Evolutionary conservation across 2,888 invertebrate species (phyloP).

Genomic region (Melanostoma mellinum): DNA sequence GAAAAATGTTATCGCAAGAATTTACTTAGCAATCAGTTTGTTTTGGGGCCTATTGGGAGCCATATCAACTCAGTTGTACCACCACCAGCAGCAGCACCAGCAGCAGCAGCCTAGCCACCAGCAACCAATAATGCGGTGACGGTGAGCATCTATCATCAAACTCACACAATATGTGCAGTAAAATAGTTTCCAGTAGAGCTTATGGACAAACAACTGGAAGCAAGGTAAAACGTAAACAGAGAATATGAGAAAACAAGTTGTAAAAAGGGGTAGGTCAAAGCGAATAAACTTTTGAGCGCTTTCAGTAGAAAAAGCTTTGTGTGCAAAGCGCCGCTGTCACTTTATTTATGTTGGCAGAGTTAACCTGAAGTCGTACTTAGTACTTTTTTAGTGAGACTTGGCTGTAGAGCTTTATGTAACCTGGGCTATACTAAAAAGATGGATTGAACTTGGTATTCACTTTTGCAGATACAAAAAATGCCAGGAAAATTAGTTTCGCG

Average conservation of each 20-base stretch:
- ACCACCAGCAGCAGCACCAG: conserved; percentile 14
- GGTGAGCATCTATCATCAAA: conserved; percentile 22
- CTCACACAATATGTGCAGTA: not conserved
- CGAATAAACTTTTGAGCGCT: conserved; percentile 22
- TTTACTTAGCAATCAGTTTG: conserved; percentile 56
- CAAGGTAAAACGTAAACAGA: conserved; percentile 66
- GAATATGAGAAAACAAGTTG: conserved; percentile 22
- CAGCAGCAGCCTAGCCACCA: conserved; percentile 10
- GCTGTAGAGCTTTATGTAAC: not conserved
- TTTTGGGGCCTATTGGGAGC: conserved; percentile 35
- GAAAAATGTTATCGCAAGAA: conserved; percentile 42
- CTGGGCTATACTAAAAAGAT: too few species aligned
- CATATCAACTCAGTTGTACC: conserved; percentile 19
- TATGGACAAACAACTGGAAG: conserved; percentile 44
- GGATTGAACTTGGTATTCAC: too few species aligned
- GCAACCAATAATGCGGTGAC: conserved; percentile 7
- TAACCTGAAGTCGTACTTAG: not conserved
- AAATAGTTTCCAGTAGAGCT: conserved; percentile 50
- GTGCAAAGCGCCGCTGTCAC: not conserved
- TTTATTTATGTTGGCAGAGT: conserved; percentile 52
- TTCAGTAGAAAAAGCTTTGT: conserved; percentile 41
- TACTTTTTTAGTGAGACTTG: not conserved
- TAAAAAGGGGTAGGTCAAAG: conserved; percentile 44
- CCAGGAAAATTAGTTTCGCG: too few species aligned
- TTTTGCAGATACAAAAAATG: too few species aligned